Conservation (phyloP, 2,888 invertebrate genomes). For the Nineta flava region DNA sequence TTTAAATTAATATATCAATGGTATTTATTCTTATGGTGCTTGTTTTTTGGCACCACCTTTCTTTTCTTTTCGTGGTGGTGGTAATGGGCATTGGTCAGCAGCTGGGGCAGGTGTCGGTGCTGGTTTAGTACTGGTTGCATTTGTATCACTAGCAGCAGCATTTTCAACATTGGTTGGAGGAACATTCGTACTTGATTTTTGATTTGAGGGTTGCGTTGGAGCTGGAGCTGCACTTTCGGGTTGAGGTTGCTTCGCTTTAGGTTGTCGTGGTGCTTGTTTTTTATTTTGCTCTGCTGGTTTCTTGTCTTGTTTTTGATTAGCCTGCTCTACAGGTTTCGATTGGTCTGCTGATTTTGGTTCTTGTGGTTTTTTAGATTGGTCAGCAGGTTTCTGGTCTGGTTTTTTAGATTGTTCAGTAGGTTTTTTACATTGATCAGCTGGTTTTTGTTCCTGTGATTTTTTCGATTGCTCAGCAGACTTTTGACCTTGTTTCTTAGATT, state of each 20-base stretch:
- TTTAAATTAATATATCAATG: too few species aligned
- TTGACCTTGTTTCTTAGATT: slow-evolving; percentile 20
- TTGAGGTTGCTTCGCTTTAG: slow-evolving; percentile 17
- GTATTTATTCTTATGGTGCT: too few species aligned
- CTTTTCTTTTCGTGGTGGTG: slow-evolving; percentile 25
- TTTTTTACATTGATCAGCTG: slow-evolving; percentile 5
- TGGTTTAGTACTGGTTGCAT: slow-evolving; percentile 11
- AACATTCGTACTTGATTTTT: slow-evolving; percentile 8
- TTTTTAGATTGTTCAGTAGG: slow-evolving; percentile 13
- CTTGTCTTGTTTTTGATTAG: slow-evolving; percentile 14
- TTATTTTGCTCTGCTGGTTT: slow-evolving; percentile 19
- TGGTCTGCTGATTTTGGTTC: slow-evolving; percentile 14
- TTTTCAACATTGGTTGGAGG: slow-evolving; percentile 10
- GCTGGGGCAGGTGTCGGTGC: slow-evolving; percentile 15
- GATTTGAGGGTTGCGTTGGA: slow-evolving; percentile 1
- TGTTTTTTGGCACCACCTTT: slow-evolving; percentile 1
- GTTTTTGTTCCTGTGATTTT: neutral
- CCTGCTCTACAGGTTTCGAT: slow-evolving; percentile 6
- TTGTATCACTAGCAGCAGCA: slow-evolving; percentile 12
- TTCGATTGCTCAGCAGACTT: slow-evolving; percentile 9
- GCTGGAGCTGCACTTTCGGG: slow-evolving; percentile 8
- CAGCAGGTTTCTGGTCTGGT: slow-evolving; percentile 9
- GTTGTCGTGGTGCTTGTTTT: slow-evolving; percentile 20
- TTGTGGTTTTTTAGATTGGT: slow-evolving; percentile 11
- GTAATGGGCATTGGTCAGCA: slow-evolving; percentile 12